Base-by-base conservation (phyloP, 2,113 vertebrate species). In the Oryzias melastigma region DNA sequence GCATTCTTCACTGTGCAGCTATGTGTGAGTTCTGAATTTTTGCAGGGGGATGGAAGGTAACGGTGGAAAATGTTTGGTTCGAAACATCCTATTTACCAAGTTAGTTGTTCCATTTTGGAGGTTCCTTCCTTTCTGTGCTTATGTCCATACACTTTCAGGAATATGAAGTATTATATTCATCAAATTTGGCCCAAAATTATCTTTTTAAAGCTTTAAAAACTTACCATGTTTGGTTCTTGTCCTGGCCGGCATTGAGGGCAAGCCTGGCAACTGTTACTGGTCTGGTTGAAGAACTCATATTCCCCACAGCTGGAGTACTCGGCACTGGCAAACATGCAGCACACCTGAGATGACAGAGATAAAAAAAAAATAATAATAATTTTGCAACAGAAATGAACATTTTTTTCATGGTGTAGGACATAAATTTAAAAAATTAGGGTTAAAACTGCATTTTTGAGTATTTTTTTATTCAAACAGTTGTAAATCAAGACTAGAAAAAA, bases 251-350 rank as follows among this genome's bases (percentile, higher is more conserved):
- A 99, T 55, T 93, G 95, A 35, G 95, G 95, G 67, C 97, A 99
- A 63, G 94, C 92, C 0, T 95, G 95, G 82, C 97, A 99, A 86
- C 93, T 92, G 75, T 95, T 96, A 0, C 92, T 95, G 63, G 95
- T 99, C 85, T 96, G 94, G 87, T 98, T 98, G 87, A 95, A 95
- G 88, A 96, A 99, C 53, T 99, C 95, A 1, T 98, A 96, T 89
- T 98, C 96, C 0, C 96, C 95, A 8, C 97, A 99, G 87, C 82
- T 95, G 73, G 93, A 92, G 63, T 98, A 94, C 81, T 98, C 97
- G 0, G 95, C 95, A 1, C 83, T 82, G 29, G 91, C 90, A 1
- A 90, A 89, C 87, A 95, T 88, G 65, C 95, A 91, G 53, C 92
- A 96, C 55, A 92, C 93, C 97, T 98, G 86, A 20, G 65, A 42